Conservation (phyloP, 2,113 vertebrate genomes). For the Ivindomyrus marchei region DNA sequence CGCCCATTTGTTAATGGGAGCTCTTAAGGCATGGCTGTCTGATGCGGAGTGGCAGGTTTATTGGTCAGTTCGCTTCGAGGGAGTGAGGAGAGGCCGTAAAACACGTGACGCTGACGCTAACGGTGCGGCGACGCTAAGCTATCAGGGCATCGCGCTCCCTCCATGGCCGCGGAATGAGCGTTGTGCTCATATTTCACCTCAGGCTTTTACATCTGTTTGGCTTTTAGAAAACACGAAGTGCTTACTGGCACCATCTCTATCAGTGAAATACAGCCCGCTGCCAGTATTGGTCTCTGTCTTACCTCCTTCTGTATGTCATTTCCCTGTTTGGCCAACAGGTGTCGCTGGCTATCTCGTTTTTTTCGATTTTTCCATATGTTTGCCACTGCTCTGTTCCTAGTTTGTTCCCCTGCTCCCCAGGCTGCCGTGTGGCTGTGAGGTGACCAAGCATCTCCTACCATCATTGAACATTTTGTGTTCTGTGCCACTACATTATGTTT, state of each 20-base stretch:
- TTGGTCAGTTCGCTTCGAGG: background rate
- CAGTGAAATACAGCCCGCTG: background rate
- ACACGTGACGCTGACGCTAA: background rate
- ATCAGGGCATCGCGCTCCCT: background rate
- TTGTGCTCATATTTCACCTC: background rate
- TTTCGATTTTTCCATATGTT: background rate
- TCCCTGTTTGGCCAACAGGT: background rate
- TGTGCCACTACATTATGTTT: background rate
- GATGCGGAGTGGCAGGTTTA: background rate
- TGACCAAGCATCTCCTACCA: background rate
- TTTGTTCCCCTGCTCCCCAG: background rate
- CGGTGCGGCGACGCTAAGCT: background rate
- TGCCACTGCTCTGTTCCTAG: background rate
- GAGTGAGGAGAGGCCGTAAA: background rate
- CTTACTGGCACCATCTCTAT: background rate
- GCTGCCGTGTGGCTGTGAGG: background rate
- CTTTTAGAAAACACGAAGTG: background rate
- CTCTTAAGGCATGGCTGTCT: background rate
- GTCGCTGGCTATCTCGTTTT: background rate
- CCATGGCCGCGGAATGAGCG: background rate
- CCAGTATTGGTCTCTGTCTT: background rate
- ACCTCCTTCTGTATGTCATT: background rate
- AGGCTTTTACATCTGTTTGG: background rate
- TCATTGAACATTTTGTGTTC: background rate
- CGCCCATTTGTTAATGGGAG: background rate